phyloP scores from a whole-genome alignment of 2,888 invertebrate genomes.

The Pheosia tremula region DNA sequence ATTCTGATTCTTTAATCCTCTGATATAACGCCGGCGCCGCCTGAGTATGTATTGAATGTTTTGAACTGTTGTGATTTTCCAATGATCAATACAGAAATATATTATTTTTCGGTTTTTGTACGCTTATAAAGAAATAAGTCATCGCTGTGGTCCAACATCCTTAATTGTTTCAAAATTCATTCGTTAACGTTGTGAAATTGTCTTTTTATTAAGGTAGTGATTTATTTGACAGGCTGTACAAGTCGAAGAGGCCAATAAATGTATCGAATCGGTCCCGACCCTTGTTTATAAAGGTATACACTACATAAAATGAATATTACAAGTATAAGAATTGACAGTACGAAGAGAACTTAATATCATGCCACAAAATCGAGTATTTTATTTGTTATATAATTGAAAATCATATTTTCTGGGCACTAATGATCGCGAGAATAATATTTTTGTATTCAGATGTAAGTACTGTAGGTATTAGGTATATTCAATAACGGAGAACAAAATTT shows the following conservation, averaged over 20 bases:
- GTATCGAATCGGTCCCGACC: slow-evolving; percentile 65
- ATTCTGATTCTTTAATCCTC: slow-evolving; percentile 34
- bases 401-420: slow-evolving; percentile 17
- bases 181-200: slow-evolving; percentile 65
- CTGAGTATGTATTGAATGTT: neutral
- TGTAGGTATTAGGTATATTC: slow-evolving; percentile 4
- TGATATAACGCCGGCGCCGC: slow-evolving; percentile 28
- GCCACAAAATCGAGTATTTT: slow-evolving; percentile 29
- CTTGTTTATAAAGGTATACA: slow-evolving; percentile 62
- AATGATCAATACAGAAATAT: slow-evolving; percentile 12
- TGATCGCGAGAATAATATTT: slow-evolving; percentile 17
- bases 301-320: slow-evolving; percentile 49
- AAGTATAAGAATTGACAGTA: slow-evolving; percentile 56
- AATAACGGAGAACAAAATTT: slow-evolving; percentile 11
- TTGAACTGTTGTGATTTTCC: slow-evolving; percentile 10
- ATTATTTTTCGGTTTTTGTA: neutral
- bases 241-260: slow-evolving; percentile 72
- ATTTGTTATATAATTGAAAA: slow-evolving; percentile 15
- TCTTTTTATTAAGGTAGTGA: slow-evolving; percentile 74
- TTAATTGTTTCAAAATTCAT: slow-evolving; percentile 72
- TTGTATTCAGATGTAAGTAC: slow-evolving; percentile 13
- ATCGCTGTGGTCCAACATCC: slow-evolving; percentile 34
- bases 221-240: slow-evolving; percentile 73
- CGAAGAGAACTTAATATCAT: slow-evolving; percentile 49
- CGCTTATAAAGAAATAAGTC: slow-evolving; percentile 30